Evolutionary conservation across 2,888 invertebrate species (phyloP), one percentile per base, ranked within the genome.

Genomic region (Vanessa cardui): DNA sequence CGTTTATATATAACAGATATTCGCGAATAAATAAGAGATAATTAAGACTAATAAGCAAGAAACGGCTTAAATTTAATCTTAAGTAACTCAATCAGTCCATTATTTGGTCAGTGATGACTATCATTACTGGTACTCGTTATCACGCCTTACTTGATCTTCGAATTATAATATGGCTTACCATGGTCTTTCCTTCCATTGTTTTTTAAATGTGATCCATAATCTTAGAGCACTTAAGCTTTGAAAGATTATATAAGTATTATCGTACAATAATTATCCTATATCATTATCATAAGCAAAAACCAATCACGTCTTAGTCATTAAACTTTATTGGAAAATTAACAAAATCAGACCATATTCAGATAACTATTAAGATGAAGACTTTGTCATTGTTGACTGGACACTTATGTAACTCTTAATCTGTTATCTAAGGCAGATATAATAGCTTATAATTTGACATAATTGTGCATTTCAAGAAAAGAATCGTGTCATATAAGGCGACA

Each of bases 71-170:
- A 26, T 6, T 16, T 21, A 50, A 18, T 49, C 20, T 50, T 50
- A 50, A 54, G 52, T 54, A 54, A 54, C 26, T 15, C 31, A 31
- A 54, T 54, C 52, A 54, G 31, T 54, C 52, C 52, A 54, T 31
- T 54, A 21, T 21, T 54, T 54, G 31, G 52, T 54, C 52, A 54
- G 26, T 7, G 15, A 21, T 15, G 49, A 18, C 50, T 6, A 31
- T 52, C 5, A 31, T 16, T 54, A 15, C 50, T 50, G 20, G 21
- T 21, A 50, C 4, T 50, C 9, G 8, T 21, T 50, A 39, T 12
- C 9, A 50, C 9, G 21, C 1, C 2, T 26, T 15, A 26, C 12
- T 21, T 39, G 9, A 12, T 21, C 50, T 21, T 20, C 18, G 18
- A 49, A 49, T 9, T 20, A 8, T 2, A 20, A 18, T 18, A 7